These are phyloP conservation scores for Stratiomys singularior DNA, from an alignment of 2,888 invertebrate genomes.

Conservation along the genomic window DNA sequence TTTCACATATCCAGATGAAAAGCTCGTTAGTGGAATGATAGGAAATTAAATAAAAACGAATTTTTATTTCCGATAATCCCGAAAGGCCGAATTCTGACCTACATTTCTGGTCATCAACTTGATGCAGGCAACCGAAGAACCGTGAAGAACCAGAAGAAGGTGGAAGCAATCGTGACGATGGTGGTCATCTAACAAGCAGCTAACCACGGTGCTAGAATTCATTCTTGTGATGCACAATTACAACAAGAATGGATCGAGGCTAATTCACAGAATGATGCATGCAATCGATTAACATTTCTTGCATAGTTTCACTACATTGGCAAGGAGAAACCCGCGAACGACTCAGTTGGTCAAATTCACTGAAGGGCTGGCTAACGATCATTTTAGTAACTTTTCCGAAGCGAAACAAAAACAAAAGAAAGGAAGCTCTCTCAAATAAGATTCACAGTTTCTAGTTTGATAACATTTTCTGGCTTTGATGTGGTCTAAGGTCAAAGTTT, in stretches of 20 bases:
- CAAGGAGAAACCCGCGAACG: too few relatives aligned
- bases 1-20: background rate
- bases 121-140: background rate
- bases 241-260: background rate
- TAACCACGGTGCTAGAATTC: background rate
- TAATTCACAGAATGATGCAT: background rate
- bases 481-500: too few relatives aligned
- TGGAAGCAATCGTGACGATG: background rate
- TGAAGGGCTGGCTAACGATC: too few relatives aligned
- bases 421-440: too few relatives aligned
- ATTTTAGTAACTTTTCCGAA: too few relatives aligned
- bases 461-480: too few relatives aligned
- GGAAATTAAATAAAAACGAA: background rate
- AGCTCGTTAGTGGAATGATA: constrained; percentile 8
- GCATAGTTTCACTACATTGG: background rate
- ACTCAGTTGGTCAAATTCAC: too few relatives aligned
- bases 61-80: constrained; percentile 22
- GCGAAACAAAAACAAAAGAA: too few relatives aligned
- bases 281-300: constrained; percentile 20
- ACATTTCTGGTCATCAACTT: background rate
- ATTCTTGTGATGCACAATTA: background rate
- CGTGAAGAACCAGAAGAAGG: too few relatives aligned
- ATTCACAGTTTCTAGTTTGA: too few relatives aligned
- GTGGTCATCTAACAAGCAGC: background rate
- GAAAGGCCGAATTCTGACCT: constrained; percentile 4